phyloP scores from a whole-genome alignment of 2,888 invertebrate species.

The Carabus problematicus region DNA sequence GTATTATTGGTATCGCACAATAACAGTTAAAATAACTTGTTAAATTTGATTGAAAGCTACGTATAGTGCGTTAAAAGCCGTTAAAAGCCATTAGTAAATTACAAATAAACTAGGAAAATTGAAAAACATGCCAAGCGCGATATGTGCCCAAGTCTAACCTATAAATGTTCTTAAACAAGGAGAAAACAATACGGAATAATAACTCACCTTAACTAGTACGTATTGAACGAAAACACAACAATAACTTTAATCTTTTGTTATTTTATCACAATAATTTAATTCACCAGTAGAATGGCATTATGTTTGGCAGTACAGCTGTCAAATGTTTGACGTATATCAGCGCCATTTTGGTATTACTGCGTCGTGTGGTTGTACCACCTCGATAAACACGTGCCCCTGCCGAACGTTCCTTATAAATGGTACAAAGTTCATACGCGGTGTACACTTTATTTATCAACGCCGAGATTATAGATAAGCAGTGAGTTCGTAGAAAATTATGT shows the following conservation, averaged over 20 bases:
- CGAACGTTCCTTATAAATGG: too few relatives aligned
- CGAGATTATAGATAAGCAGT: too few relatives aligned
- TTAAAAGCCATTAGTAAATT: too few relatives aligned
- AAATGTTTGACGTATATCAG: conserved; percentile 23
- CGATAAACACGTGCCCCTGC: conserved; percentile 9
- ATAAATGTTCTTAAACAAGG: neutral
- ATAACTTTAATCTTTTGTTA: conserved; percentile 7
- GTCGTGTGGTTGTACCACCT: neutral
- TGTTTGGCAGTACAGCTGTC: conserved; percentile 36
- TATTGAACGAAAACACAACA: neutral
- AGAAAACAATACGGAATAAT: neutral
- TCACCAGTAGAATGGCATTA: conserved; percentile 10
- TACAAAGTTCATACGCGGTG: too few relatives aligned
- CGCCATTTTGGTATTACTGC: conserved; percentile 32
- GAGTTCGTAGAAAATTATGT: too few relatives aligned
- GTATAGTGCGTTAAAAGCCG: too few relatives aligned
- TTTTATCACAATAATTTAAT: conserved; percentile 18
- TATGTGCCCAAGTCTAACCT: conserved; percentile 3
- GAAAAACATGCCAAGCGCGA: conserved; percentile 6
- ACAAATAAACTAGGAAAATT: too few relatives aligned
- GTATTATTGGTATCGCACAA: too few relatives aligned
- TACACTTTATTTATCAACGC: too few relatives aligned
- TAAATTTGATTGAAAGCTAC: too few relatives aligned
- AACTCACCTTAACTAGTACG: neutral
- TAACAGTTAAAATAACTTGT: too few relatives aligned